Percentiles rank a stretch among this genome's conserved stretches.
phyloP scores from a whole-genome alignment of 1,140 invertebrate genomes.

The Asobara japonica region DNA sequence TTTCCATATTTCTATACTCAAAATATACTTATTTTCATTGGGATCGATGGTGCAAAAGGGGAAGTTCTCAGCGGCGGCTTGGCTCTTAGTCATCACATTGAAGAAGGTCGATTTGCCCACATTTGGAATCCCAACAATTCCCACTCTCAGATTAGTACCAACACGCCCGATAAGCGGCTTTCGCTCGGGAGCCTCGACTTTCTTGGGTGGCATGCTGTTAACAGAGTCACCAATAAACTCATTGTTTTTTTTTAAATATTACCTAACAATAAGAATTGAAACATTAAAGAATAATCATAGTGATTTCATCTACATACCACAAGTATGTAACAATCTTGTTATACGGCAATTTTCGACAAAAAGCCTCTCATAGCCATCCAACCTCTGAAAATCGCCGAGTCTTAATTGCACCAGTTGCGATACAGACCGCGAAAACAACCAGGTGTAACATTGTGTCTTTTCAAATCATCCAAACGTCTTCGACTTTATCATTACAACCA shows the following conservation, averaged over 20 bases:
- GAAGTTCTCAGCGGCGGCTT: slow-evolving; percentile 97
- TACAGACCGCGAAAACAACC: background rate
- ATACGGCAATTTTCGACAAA: too few species aligned
- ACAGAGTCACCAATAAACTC: background rate
- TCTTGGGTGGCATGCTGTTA: slow-evolving; percentile 91
- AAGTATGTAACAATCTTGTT: background rate
- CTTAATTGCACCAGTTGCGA: slow-evolving; percentile 1
- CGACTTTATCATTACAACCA: slow-evolving; percentile 44
- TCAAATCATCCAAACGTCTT: slow-evolving; percentile 13
- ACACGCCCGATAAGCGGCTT: slow-evolving; percentile 96
- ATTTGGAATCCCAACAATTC: slow-evolving; percentile 95
- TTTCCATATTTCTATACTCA: too few species aligned
- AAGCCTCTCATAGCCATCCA: background rate
- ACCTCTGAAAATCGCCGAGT: background rate
- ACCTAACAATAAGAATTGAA: background rate
- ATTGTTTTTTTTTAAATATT: background rate
- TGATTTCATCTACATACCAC: background rate
- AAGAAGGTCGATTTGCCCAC: slow-evolving; percentile 99
- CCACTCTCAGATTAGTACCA: slow-evolving; percentile 96
- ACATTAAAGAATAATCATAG: background rate
- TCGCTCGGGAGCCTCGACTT: slow-evolving; percentile 87
- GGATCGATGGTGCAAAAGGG: slow-evolving; percentile 99
- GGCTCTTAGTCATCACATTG: slow-evolving; percentile 97
- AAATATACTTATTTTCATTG: slow-evolving; percentile 99
- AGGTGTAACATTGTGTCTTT: slow-evolving; percentile 2